These are phyloP conservation scores for Galaxea fascicularis DNA, from an alignment of 92 coral and sea anemone genomes.

Conservation along the genomic window DNA sequence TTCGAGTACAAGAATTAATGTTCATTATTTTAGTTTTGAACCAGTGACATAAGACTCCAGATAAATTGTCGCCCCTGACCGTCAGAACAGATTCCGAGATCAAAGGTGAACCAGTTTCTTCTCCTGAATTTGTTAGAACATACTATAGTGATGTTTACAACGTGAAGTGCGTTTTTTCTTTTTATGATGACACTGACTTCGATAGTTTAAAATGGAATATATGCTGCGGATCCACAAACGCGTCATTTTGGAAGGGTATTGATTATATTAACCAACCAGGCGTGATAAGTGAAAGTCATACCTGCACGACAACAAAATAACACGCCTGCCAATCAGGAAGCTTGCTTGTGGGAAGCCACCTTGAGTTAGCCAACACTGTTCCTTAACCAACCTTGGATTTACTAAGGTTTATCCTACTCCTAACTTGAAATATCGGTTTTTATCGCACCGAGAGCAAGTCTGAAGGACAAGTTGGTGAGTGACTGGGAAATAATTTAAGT, in stretches of 20 bases:
- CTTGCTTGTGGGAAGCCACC: slow-evolving; percentile 61
- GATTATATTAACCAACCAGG: slow-evolving; percentile 31
- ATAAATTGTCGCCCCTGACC: too few species aligned
- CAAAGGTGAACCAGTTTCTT: too few species aligned
- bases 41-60: too few species aligned
- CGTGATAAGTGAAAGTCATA: slow-evolving; percentile 37
- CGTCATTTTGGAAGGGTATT: slow-evolving; percentile 31
- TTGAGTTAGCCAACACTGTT: background rate
- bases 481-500: background rate
- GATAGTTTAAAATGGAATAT: background rate
- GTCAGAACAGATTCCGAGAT: too few species aligned
- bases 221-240: background rate
- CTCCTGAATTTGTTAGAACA: too few species aligned
- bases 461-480: slow-evolving; percentile 31
- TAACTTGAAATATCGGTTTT: background rate
- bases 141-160: too few species aligned
- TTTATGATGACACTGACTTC: background rate
- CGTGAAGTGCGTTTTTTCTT: too few species aligned
- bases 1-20: too few species aligned
- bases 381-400: background rate
- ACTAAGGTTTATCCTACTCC: background rate
- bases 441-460: background rate
- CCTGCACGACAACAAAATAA: slow-evolving; percentile 33
- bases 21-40: too few species aligned
- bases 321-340: slow-evolving; percentile 26